Base-by-base conservation (phyloP, 2,888 invertebrate genomes). In the Phymatocera aterrima region DNA sequence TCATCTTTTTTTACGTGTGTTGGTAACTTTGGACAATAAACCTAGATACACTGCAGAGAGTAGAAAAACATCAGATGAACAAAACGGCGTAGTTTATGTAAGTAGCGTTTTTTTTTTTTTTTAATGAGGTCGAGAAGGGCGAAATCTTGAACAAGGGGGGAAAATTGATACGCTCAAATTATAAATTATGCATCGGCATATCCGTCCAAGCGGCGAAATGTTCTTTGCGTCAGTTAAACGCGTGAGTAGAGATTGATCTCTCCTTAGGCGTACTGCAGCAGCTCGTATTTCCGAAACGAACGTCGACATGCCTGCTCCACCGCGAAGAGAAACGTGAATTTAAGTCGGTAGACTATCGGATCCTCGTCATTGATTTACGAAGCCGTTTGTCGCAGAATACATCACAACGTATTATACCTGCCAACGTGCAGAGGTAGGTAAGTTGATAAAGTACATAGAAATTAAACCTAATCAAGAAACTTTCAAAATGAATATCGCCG, bases 381-480 rank as follows among this genome's bases (percentile, higher is more conserved):
- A 51, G 72, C 48, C 48, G 51, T 72, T 72, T 72, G 72, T 72
- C 72, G 51, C 72, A 51, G 72, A 72, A 72, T 72, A 51, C 51
- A 72, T 72, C 51, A 72, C 72, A 51, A 72, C 31, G 51, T 51
- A 48, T 48, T 34, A 37, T 18, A 10, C 10, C 10, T 8, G 15
- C 15, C 60, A 61, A 1, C 15, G 15, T 21, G 60, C 18, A 72
- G 31, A 18, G 57, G 24, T 28, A 31, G 31, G 18, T n/a, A 34
- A 12, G 24, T 51, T 72, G 72, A 72, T 72, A 72, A 72, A 51
- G 51, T 51, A 34, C 34, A 48, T 51, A 72, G 43, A 34, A 72
- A 72, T 72, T 72, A 72, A 72, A 72, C 72, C 24, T 72, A 72
- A 72, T 72, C 72, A 72, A 51, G 48, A 51, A 51, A 72, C 72